Conservation (phyloP, 2,113 vertebrate species). For the Oreochromis aureus region DNA sequence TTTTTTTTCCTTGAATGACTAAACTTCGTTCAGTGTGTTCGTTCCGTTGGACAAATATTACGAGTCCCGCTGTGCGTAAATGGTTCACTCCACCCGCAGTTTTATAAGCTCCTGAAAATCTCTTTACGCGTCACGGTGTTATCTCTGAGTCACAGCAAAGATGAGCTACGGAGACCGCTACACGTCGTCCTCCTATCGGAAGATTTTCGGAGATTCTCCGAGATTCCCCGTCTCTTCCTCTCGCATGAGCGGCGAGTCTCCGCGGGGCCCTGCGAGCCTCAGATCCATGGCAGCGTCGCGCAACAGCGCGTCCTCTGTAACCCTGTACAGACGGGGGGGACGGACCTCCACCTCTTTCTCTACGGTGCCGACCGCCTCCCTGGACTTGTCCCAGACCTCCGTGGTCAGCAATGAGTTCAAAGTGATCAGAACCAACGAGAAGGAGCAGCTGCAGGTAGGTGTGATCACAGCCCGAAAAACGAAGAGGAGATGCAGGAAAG, state of each 20-base stretch:
- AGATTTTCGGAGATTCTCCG: slow-evolving; percentile 76
- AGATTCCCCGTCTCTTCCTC: slow-evolving; percentile 58
- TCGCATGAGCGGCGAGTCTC: slow-evolving; percentile 39
- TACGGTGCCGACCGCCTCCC: slow-evolving; percentile 51
- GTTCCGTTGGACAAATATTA: not conserved
- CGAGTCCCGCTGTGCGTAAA: not conserved
- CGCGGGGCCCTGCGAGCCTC: slow-evolving; percentile 34
- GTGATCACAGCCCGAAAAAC: not conserved
- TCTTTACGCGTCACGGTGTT: slow-evolving; percentile 13
- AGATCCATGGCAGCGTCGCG: slow-evolving; percentile 61
- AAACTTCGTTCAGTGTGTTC: not conserved
- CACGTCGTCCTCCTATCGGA: slow-evolving; percentile 77
- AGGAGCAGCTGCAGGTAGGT: slow-evolving; percentile 81
- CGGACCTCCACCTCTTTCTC: slow-evolving; percentile 50
- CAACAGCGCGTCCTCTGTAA: slow-evolving; percentile 50
- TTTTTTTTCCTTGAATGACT: not conserved
- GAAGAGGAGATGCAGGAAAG: not conserved
- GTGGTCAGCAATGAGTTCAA: slow-evolving; percentile 77
- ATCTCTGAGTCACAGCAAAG: slow-evolving; percentile 22
- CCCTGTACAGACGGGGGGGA: slow-evolving; percentile 31
- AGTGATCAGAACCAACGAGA: slow-evolving; percentile 80
- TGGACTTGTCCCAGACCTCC: slow-evolving; percentile 74
- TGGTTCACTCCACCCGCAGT: slow-evolving; percentile 20
- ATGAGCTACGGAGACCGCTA: slow-evolving; percentile 79
- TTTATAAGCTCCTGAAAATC: slow-evolving; percentile 54